Percentiles rank a stretch among this genome's conserved stretches.
Evolutionary conservation across 2,113 vertebrate genomes (phyloP).

Genomic region (Pseudorhombus dupliciocellatus): DNA sequence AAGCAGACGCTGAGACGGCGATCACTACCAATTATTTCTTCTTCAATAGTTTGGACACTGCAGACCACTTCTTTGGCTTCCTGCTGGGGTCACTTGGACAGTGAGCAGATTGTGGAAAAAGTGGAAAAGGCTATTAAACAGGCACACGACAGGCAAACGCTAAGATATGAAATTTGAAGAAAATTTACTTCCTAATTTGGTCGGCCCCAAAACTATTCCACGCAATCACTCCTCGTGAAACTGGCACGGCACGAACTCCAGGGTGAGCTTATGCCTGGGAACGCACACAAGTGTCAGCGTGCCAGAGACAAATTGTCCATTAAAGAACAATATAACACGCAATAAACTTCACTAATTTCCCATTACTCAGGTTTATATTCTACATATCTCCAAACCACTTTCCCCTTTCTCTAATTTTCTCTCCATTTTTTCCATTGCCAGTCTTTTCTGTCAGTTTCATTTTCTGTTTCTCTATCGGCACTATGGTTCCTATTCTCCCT

Average conservation of each 20-base stretch:
- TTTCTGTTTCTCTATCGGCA: constrained; percentile 30
- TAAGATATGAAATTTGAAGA: constrained; percentile 38
- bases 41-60: constrained; percentile 20
- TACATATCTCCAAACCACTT: constrained; percentile 28
- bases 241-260: constrained; percentile 45
- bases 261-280: constrained; percentile 41
- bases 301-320: constrained; percentile 69
- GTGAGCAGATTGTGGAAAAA: constrained; percentile 10
- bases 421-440: constrained; percentile 25
- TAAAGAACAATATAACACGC: constrained; percentile 68
- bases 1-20: constrained; percentile 27
- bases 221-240: constrained; percentile 28
- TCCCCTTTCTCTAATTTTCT: constrained; percentile 32
- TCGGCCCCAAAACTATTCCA: constrained; percentile 27
- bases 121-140: constrained; percentile 13
- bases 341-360: constrained; percentile 66
- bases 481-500: constrained; percentile 1
- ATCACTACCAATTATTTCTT: constrained; percentile 37
- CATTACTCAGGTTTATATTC: constrained; percentile 55
- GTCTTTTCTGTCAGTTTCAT: constrained; percentile 26
- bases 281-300: constrained; percentile 29
- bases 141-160: constrained; percentile 24
- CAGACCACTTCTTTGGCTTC: constrained; percentile 12
- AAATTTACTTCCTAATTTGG: constrained; percentile 39
- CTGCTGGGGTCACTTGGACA: constrained; percentile 21